Evolutionary conservation across 2,113 vertebrate genomes (phyloP), one percentile per base, ranked within the genome.

Genomic region (Neomonachus schauinslandi): DNA sequence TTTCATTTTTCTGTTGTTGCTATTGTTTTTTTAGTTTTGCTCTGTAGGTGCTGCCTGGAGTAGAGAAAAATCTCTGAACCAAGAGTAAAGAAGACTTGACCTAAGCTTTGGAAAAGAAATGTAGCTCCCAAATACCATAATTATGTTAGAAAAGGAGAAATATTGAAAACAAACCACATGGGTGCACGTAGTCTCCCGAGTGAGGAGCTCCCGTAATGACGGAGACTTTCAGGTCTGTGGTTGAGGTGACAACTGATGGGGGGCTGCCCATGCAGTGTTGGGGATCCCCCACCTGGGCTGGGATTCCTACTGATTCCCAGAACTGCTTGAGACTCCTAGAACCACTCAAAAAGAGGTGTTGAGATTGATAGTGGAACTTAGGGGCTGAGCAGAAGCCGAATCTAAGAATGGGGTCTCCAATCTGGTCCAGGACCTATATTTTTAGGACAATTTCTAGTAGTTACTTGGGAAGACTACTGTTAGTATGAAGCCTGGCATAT

Each of bases 201-300:
- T 65, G 18, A 65, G 26, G 31, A 5, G n/a, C 69, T 81, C 21
- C 79, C 10, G 6, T 14, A 9, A 53, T 4, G 21, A 69, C 7
- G 0, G 4, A 36, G 12, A 46, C 12, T 51, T 36, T 81, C 19
- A 59, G 31, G 7, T 91, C 31, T 84, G 2, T 9, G 9, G 5
- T 28, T 59, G 84, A 76, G 19, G 24, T 92, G 39, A 5, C 1
- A 1, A 9, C 19, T 5, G 0, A n/a, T 36, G 11, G 24, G 9
- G 63, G 14, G 57, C 2, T 10, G 28, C 49, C 3, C 1, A 21
- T 22, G 18, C n/a, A 7, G 36, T 33, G 0, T 0, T 49, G n/a
- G 36, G 46, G 51, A 26, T 12, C 26, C 22, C 22, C 39, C 5
- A 53, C 6, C 3, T 51, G 63, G 51, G 31, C 26, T 65, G 57